Evolutionary conservation across 1,140 invertebrate species (phyloP).

Genomic region (Drosophila mojavensis): DNA sequence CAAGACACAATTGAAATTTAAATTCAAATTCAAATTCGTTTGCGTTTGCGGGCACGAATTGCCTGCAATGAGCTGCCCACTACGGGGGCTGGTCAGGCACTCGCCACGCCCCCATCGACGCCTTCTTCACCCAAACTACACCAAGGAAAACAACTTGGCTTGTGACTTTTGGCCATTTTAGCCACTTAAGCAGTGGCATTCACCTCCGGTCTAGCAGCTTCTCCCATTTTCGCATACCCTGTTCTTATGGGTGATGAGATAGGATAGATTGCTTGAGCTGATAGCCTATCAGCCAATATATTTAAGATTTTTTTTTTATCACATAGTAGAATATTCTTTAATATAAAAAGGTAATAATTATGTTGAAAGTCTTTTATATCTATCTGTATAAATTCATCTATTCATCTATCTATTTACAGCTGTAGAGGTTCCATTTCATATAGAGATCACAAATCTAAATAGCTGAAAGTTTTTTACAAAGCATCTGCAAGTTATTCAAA

Average conservation of each 20-base stretch:
- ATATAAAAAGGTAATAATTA: no score
- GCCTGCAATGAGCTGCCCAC: background rate
- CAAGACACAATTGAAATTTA: constrained; percentile 55
- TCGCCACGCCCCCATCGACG: background rate
- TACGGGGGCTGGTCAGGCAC: constrained; percentile 15
- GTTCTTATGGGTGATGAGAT: background rate
- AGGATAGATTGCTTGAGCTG: background rate
- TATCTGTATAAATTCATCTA: no score
- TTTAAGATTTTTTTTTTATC: no score
- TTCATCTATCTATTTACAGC: no score
- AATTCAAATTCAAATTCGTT: constrained; percentile 18
- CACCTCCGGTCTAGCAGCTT: constrained; percentile 52
- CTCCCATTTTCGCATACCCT: constrained; percentile 34
- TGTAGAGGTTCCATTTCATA: no score
- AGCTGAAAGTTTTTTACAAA: no score
- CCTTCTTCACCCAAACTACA: constrained; percentile 8
- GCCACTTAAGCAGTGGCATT: constrained; percentile 72
- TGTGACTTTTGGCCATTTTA: constrained; percentile 58
- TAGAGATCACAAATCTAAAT: no score
- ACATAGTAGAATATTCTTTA: no score
- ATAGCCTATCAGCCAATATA: no score
- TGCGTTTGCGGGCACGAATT: constrained; percentile 4
- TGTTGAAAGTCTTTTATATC: no score
- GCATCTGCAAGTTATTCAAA: no score
- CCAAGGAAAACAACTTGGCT: constrained; percentile 23